A percentile compares a stretch with the other conserved stretches of the same genome.
Conservation (phyloP, 2,888 invertebrate genomes). For the Meiosimyza decipiens region DNA sequence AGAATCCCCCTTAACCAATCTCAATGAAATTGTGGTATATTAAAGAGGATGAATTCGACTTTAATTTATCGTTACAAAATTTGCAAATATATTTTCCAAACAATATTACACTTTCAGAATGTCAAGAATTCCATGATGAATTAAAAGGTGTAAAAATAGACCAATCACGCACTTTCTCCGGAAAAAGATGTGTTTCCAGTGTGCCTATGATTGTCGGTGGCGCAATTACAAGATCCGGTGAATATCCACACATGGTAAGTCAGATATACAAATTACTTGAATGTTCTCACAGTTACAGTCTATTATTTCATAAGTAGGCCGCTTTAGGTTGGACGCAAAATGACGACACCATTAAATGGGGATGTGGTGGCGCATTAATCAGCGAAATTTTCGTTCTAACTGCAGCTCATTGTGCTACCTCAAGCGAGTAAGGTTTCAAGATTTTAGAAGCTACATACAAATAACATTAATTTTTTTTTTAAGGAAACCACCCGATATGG, state of each 20-base stretch:
- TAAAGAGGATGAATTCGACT: no score
- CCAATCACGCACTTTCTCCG: slow-evolving; percentile 51
- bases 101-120: slow-evolving; percentile 62
- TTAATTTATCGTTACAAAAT: neutral
- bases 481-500: slow-evolving; percentile 68
- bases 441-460: no score
- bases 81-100: neutral
- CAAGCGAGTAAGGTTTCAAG: slow-evolving; percentile 52
- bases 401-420: slow-evolving; percentile 59
- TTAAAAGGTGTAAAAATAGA: slow-evolving; percentile 54
- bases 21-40: no score
- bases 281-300: no score
- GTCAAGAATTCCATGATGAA: slow-evolving; percentile 68
- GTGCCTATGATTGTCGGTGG: slow-evolving; percentile 71
- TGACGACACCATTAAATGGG: slow-evolving; percentile 56
- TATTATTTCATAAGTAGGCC: slow-evolving; percentile 45
- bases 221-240: slow-evolving; percentile 66
- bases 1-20: no score
- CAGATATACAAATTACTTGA: no score
- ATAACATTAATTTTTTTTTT: slow-evolving; percentile 2
- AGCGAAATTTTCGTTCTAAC: slow-evolving; percentile 56
- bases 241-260: slow-evolving; percentile 72
- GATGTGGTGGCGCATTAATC: slow-evolving; percentile 61
- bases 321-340: slow-evolving; percentile 63
- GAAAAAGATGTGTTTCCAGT: slow-evolving; percentile 61